Base-by-base conservation (phyloP, 2,113 vertebrate species). In the Cavia aperea region DNA sequence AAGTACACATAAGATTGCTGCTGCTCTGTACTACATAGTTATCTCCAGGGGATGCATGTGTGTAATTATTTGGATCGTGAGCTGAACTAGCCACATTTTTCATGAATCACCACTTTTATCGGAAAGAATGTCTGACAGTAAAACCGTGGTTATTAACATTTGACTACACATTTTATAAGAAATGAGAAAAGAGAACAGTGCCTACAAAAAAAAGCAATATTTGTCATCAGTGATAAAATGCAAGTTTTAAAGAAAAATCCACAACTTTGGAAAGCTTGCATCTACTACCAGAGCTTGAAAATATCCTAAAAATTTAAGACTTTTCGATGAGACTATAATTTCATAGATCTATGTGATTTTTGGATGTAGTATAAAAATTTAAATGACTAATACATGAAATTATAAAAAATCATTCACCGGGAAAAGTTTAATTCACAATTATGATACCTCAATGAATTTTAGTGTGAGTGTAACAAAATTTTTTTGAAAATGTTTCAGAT, bases 391-490 rank as follows among this genome's bases (percentile, higher is more conserved):
- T 62, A 16, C 4, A 29, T 29, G 4, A 31, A 66, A 39, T 86
- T 82, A 89, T 85, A 88, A 91, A 79, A 88, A 94, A 88, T 88
- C 10, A 68, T 23, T 75, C 4, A 21, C 26, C 4, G 14, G 18
- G n/a, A 90, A 92, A 90, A 90, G 14, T 75, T n/a, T 56, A 13
- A 84, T 72, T 95, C 56, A 77, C 87, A 94, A 58, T 86, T 6
- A 56, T 93, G 36, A 66, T 8, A 86, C 11, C 56, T 14, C 31
- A 63, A 68, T 92, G 43, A 23, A 86, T 86, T 88, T 93, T 81
- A 75, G n/a, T 63, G 43, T 79, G 7, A 63, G 31, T 65, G 8
- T 39, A 91, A 1, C 33, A 82, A 83, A 92, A 46, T 4, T 60
- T 91, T 31, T 73, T 21, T 75, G 63, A 51, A 81, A 72, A 49